Percentiles rank a stretch among this genome's conserved stretches.
phyloP scores from a whole-genome alignment of 2,113 vertebrate species.

The Xiphias gladius region DNA sequence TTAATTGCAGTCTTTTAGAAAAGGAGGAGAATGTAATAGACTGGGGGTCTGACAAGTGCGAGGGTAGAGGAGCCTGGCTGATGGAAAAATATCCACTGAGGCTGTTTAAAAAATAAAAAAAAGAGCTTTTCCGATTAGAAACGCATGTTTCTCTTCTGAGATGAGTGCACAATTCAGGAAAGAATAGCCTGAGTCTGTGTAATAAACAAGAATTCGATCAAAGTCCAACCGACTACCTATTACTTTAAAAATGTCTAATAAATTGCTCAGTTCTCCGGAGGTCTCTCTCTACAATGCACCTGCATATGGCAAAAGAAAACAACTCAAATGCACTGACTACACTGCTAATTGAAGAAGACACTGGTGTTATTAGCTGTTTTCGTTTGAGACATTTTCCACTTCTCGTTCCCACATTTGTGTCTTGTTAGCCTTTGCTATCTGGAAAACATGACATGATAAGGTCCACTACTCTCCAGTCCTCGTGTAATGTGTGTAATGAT shows the following conservation, averaged over 20 bases:
- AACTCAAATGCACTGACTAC: constrained; percentile 26
- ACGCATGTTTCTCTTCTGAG: constrained; percentile 9
- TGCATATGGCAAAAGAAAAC: constrained; percentile 13
- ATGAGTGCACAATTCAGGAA: background rate
- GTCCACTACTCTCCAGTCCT: constrained; percentile 8
- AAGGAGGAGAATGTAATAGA: constrained; percentile 68
- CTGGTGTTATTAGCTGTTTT: constrained; percentile 48
- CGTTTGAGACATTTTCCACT: constrained; percentile 33
- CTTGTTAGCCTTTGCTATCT: constrained; percentile 59
- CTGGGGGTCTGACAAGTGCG: constrained; percentile 27
- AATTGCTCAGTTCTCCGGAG: constrained; percentile 48
- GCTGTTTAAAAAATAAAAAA: constrained; percentile 12
- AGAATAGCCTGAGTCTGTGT: background rate
- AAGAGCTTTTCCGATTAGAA: constrained; percentile 8
- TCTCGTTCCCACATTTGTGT: constrained; percentile 33
- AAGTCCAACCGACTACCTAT: background rate
- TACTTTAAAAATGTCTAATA: constrained; percentile 50
- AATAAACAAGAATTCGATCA: constrained; percentile 57
- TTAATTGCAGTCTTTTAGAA: constrained; percentile 80
- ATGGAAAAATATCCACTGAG: constrained; percentile 39
- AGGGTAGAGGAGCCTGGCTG: constrained; percentile 18
- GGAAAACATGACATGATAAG: constrained; percentile 58
- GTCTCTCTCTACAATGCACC: constrained; percentile 26
- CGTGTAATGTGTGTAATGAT: constrained; percentile 53
- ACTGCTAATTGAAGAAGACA: background rate